A percentile compares a stretch with the other conserved stretches of the same genome.
These are phyloP conservation scores for Schizotus pectinicornis DNA, from an alignment of 2,888 invertebrate species.

Conservation along the genomic window DNA sequence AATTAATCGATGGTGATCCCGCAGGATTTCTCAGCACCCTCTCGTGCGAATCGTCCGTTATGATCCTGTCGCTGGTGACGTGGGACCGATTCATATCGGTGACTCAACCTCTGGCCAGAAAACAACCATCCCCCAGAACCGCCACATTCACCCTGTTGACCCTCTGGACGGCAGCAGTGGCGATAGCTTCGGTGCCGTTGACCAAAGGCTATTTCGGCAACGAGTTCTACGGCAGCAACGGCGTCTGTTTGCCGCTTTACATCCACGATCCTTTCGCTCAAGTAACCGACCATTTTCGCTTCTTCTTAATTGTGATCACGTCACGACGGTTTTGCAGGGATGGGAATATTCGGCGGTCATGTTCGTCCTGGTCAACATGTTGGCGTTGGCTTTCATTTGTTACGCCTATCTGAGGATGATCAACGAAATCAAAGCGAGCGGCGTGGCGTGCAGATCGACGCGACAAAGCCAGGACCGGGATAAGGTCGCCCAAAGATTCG, in stretches of 20 bases:
- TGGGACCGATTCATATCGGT: constrained; percentile 68
- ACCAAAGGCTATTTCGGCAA: constrained; percentile 61
- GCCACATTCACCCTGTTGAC: constrained; percentile 59
- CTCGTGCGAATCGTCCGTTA: constrained; percentile 67
- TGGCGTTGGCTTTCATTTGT: constrained; percentile 64
- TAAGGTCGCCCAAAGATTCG: constrained; percentile 64
- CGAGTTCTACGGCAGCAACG: constrained; percentile 66
- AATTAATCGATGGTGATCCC: constrained; percentile 13
- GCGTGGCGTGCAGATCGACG: constrained; percentile 64
- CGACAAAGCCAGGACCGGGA: constrained; percentile 64
- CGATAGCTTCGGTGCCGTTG: constrained; percentile 62
- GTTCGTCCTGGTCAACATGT: constrained; percentile 63
- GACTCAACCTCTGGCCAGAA: constrained; percentile 61
- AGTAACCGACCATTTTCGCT: background rate
- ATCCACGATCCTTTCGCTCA: constrained; percentile 66
- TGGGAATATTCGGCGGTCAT: constrained; percentile 67
- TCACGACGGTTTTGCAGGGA: constrained; percentile 52
- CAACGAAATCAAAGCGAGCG: constrained; percentile 63
- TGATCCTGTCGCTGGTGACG: constrained; percentile 66
- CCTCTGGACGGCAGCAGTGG: constrained; percentile 62
- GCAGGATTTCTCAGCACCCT: constrained; percentile 65
- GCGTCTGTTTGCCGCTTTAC: constrained; percentile 66
- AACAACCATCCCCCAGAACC: constrained; percentile 56
- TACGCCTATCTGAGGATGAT: constrained; percentile 66
- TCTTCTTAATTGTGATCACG: background rate